Base-by-base conservation (phyloP, 1,140 invertebrate genomes). In the Cotesia glomerata region DNA sequence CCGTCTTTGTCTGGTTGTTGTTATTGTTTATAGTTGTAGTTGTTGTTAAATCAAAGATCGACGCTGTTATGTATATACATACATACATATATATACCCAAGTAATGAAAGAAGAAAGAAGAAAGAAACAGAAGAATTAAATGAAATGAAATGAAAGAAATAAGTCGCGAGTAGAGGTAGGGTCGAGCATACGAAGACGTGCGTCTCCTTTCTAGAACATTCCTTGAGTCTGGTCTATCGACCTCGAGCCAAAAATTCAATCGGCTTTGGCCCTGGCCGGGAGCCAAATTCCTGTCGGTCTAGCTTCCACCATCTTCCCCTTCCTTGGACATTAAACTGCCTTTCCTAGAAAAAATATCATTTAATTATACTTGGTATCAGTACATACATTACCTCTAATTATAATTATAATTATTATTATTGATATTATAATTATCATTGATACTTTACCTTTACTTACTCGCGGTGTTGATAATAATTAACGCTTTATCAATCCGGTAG, bases 221-320 rank as follows among this genome's bases (percentile, higher is more conserved):
- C 74, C 71, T 39, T 71, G 70, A 73, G 74, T 75, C 74, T 75
- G 68, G 74, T 65, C 73, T 76, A 74, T 74, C 75, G 65, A 76
- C 74, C 74, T 75, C 75, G 72, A 74, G 72, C 75, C 75, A 76
- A 76, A 74, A 74, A 74, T 69, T 74, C 75, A 74, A 76, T 74
- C 74, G 71, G 71, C 63, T 65, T 75, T 66, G 68, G 69, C 64
- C 66, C 59, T 75, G 74, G 74, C 74, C 64, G 64, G 58, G 52
- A 75, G 71, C 74, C 71, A 75, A 75, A 75, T 75, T 75, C 68
- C 74, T 69, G 59, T 74, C 67, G 70, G 74, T 78, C 74, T 56
- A 65, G 52, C 73, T 68, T 71, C 61, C 62, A 35, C 13, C 45
- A 9, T 26, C 32, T 35, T 56, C 51, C 69, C 36, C 32, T 64